These are phyloP conservation scores for Drosophila chauvacae DNA, from an alignment of 1,140 invertebrate genomes.

Conservation along the genomic window DNA sequence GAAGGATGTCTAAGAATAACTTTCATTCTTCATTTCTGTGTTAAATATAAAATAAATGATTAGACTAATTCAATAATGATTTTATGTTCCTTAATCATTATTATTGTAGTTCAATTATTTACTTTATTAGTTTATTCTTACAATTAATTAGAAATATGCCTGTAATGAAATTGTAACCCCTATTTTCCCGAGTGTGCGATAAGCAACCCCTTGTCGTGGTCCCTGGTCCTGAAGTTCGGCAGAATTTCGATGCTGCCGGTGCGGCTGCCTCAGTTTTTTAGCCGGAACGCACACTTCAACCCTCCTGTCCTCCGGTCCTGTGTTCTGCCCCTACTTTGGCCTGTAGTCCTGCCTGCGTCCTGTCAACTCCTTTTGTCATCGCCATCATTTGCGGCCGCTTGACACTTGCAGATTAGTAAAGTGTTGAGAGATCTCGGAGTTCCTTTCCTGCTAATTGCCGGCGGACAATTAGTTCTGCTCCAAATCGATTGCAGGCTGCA, in stretches of 20 bases:
- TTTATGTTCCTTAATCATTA: neutral
- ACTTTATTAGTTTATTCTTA: neutral
- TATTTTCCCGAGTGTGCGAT: slow-evolving; percentile 28
- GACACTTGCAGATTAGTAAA: slow-evolving; percentile 82
- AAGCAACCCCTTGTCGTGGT: slow-evolving; percentile 54
- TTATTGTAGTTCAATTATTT: too few relatives aligned
- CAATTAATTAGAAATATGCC: neutral
- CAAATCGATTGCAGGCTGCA: slow-evolving; percentile 60
- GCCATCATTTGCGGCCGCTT: slow-evolving; percentile 63
- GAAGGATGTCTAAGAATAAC: neutral
- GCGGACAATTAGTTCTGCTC: slow-evolving; percentile 74
- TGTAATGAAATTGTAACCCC: neutral
- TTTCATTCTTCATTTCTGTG: neutral
- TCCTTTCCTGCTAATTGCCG: slow-evolving; percentile 78
- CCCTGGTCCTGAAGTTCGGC: slow-evolving; percentile 42
- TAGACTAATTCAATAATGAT: neutral
- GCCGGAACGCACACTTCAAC: slow-evolving; percentile 77
- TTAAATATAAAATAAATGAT: neutral
- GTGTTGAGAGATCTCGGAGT: slow-evolving; percentile 63
- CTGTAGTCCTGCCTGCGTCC: slow-evolving; percentile 15
- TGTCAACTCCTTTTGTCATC: slow-evolving; percentile 72
- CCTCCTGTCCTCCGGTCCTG: slow-evolving; percentile 37
- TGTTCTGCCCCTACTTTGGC: slow-evolving; percentile 25
- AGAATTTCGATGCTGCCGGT: slow-evolving; percentile 71
- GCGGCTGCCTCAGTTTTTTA: slow-evolving; percentile 56